Conservation (phyloP, 1,140 invertebrate species). For the Drosophila ficusphila region DNA sequence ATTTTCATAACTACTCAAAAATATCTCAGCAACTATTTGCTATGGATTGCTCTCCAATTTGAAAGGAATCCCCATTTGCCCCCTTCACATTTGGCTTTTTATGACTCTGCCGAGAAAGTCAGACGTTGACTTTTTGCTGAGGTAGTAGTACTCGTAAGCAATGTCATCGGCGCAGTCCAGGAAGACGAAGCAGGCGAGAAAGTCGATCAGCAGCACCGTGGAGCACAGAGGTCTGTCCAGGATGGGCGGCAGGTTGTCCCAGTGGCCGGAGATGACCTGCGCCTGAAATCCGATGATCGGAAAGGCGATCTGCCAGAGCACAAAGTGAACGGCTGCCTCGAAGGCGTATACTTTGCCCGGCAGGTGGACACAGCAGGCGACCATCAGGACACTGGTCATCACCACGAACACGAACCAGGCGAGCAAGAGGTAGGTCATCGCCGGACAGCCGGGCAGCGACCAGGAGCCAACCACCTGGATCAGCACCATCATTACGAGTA, state of each 20-base stretch:
- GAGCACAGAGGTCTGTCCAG: constrained; percentile 47
- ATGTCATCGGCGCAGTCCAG: constrained; percentile 4
- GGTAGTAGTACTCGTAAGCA: neutral
- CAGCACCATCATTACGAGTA: constrained; percentile 20
- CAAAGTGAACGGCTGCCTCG: neutral
- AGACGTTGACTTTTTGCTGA: neutral
- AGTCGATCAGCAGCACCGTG: constrained; percentile 46
- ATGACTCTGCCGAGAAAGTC: constrained; percentile 5
- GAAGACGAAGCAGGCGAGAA: constrained; percentile 27
- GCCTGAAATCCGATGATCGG: constrained; percentile 53
- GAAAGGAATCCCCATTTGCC: too few species aligned
- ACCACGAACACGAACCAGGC: constrained; percentile 4
- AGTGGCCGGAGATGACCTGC: constrained; percentile 42
- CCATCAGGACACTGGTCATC: neutral
- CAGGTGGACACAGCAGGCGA: neutral
- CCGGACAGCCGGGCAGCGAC: neutral
- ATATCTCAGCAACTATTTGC: too few species aligned
- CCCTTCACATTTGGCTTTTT: neutral
- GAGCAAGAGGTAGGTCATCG: neutral
- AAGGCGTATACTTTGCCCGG: accelerated
- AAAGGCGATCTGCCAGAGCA: constrained; percentile 5
- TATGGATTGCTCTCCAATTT: neutral
- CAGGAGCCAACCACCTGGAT: constrained; percentile 28
- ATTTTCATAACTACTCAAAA: too few species aligned
- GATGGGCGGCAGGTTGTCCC: neutral